Evolutionary conservation across 2,797 vertebrate species (phyloP).

Genomic region (Hirundo rustica): DNA sequence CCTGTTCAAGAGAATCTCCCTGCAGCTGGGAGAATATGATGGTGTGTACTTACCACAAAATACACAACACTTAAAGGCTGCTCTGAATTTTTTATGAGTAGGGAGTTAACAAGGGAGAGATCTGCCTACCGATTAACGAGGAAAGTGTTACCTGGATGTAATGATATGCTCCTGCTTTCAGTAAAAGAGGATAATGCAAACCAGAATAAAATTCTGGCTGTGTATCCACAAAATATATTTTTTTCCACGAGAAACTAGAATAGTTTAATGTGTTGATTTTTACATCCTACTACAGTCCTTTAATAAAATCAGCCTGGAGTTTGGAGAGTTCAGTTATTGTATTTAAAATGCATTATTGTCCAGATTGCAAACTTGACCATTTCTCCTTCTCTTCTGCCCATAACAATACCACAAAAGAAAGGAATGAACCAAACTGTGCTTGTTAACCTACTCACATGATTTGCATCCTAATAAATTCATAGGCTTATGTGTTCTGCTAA

Average conservation of each 20-base stretch:
- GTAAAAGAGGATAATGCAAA: slow-evolving; percentile 29
- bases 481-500: background rate
- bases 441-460: background rate
- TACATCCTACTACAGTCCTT: background rate
- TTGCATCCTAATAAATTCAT: background rate
- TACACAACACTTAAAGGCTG: background rate
- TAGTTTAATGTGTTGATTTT: slow-evolving; percentile 24
- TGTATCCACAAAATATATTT: background rate
- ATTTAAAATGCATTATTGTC: background rate
- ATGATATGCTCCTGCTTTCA: slow-evolving; percentile 18
- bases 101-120: background rate
- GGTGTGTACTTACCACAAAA: background rate
- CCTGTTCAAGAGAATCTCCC: background rate
- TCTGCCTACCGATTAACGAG: background rate
- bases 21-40: background rate
- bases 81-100: background rate
- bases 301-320: slow-evolving; percentile 31
- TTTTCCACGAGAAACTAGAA: slow-evolving; percentile 36
- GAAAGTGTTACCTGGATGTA: slow-evolving; percentile 23
- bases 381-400: background rate
- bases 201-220: slow-evolving; percentile 30
- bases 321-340: background rate
- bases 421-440: background rate
- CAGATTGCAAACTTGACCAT: background rate
- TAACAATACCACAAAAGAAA: background rate